These are phyloP conservation scores for Oryzias curvinotus DNA, from an alignment of 2,113 vertebrate species.

Conservation along the genomic window DNA sequence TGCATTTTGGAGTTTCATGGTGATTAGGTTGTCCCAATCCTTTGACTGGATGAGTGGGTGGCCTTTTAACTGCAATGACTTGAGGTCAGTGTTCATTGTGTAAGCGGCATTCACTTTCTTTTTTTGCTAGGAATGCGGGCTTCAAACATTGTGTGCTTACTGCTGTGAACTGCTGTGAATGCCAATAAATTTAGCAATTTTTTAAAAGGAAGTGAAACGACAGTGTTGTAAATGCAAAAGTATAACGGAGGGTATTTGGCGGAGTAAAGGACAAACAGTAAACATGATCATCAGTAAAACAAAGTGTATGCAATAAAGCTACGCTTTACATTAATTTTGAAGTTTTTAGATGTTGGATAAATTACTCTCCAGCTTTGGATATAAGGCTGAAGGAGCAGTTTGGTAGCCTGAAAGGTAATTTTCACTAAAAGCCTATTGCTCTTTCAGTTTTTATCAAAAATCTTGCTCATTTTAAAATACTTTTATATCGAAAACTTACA, in stretches of 20 bases:
- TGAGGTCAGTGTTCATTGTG: slow-evolving; percentile 62
- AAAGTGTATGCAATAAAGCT: slow-evolving; percentile 36
- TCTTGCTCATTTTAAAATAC: no score
- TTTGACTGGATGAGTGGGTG: slow-evolving; percentile 28
- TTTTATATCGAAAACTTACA: no score
- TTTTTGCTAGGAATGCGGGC: slow-evolving; percentile 54
- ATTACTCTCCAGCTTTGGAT: slow-evolving; percentile 29
- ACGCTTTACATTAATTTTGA: slow-evolving; percentile 26
- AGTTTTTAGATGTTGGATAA: slow-evolving; percentile 23
- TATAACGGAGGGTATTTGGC: slow-evolving; percentile 44
- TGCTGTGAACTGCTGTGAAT: slow-evolving; percentile 54
- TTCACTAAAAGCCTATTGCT: slow-evolving; percentile 7
- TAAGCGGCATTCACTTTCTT: slow-evolving; percentile 65
- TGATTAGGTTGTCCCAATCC: slow-evolving; percentile 48
- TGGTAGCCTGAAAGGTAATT: slow-evolving; percentile 14
- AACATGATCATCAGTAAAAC: slow-evolving; percentile 55
- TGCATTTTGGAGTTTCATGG: slow-evolving; percentile 20
- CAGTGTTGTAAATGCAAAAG: slow-evolving; percentile 37
- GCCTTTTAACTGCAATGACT: slow-evolving; percentile 58
- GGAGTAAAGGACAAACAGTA: slow-evolving; percentile 58
- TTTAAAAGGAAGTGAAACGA: slow-evolving; percentile 14
- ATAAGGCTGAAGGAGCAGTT: slow-evolving; percentile 9
- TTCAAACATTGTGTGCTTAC: slow-evolving; percentile 32
- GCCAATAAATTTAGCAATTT: slow-evolving; percentile 34
- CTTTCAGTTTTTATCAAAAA: background rate